Conservation (phyloP, 2,113 vertebrate genomes). For the Bufo bufo region DNA sequence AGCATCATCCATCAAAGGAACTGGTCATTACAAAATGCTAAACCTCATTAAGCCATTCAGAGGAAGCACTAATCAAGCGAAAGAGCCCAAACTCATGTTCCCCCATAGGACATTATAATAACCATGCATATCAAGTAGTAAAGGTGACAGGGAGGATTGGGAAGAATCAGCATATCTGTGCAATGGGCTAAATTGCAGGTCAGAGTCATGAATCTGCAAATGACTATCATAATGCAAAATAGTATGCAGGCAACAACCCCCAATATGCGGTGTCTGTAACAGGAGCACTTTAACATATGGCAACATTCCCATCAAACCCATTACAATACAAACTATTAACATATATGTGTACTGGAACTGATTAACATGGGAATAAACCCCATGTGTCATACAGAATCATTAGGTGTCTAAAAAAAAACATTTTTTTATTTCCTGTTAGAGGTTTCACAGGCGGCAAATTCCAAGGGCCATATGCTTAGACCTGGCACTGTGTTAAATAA, state of each 20-base stretch:
- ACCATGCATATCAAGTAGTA: conserved; percentile 19
- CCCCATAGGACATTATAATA: background rate
- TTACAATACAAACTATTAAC: background rate
- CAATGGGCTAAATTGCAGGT: conserved; percentile 13
- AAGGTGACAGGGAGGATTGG: background rate
- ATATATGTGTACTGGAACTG: background rate
- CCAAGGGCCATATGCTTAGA: background rate
- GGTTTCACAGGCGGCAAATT: background rate
- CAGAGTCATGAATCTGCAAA: background rate
- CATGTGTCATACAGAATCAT: background rate
- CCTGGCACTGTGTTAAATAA: conserved; percentile 11
- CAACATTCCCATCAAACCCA: background rate
- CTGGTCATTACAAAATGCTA: conserved; percentile 22
- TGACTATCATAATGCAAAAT: background rate
- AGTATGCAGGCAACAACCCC: background rate
- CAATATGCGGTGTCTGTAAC: background rate
- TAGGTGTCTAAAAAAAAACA: background rate
- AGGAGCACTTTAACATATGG: background rate
- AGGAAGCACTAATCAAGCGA: background rate
- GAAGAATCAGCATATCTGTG: background rate
- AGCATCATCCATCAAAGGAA: conserved; percentile 25
- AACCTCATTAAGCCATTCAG: conserved; percentile 31
- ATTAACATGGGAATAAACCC: background rate
- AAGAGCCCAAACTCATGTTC: background rate
- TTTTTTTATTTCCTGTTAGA: background rate